A percentile compares a stretch with the other conserved stretches of the same genome.
These are phyloP conservation scores for Nothoprocta pentlandii DNA, from an alignment of 2,113 vertebrate genomes.

Conservation along the genomic window DNA sequence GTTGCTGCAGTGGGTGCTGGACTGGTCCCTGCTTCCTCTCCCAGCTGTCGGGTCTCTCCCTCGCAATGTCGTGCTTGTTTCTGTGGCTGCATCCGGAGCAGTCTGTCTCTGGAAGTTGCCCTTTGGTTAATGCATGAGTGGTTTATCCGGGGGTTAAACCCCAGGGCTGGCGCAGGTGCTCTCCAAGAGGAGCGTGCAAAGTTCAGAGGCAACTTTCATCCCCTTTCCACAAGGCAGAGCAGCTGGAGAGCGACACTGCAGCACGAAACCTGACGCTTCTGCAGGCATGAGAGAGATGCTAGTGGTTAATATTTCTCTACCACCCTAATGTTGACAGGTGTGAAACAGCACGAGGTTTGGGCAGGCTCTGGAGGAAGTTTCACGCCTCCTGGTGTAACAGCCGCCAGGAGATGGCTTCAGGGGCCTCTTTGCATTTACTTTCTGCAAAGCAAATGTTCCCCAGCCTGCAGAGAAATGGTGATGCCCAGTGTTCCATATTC, in stretches of 20 bases:
- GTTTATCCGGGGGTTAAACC: background rate
- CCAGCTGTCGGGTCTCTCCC: rapidly evolving
- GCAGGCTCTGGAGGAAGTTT: background rate
- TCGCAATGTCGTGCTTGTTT: background rate
- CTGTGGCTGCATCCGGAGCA: background rate
- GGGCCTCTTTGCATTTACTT: background rate
- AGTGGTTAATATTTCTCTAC: background rate
- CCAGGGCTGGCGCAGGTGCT: background rate
- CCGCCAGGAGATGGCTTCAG: background rate
- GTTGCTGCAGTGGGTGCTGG: conserved; percentile 36
- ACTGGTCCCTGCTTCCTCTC: background rate
- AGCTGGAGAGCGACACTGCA: background rate
- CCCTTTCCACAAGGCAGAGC: background rate
- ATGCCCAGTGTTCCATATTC: background rate
- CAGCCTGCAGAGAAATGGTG: background rate
- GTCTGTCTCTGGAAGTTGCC: background rate
- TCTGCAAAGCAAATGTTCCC: background rate
- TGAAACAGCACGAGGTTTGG: rapidly evolving
- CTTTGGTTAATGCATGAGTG: background rate
- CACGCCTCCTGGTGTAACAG: rapidly evolving
- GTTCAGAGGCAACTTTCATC: background rate
- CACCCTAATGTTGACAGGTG: conserved; percentile 10
- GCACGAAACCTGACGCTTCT: background rate
- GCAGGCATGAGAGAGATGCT: background rate
- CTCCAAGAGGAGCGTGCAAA: background rate